These are phyloP conservation scores for Hetaerina americana DNA, from an alignment of 1,140 invertebrate species.

Conservation along the genomic window DNA sequence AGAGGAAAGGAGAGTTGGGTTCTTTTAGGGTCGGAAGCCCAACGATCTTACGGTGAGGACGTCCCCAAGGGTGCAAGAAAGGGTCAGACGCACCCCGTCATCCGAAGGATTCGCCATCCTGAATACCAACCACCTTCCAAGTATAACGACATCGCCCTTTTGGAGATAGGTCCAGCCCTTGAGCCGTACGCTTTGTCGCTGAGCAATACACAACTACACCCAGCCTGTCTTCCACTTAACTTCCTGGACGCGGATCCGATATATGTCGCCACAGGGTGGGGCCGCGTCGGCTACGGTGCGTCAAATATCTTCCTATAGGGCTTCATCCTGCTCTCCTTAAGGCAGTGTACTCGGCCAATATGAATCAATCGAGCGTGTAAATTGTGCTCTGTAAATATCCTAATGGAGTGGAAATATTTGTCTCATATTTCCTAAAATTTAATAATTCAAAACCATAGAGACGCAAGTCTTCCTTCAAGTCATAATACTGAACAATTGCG, in stretches of 20 bases:
- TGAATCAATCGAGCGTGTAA: too few relatives aligned
- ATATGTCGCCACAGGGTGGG: not conserved
- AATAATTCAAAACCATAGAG: too few relatives aligned
- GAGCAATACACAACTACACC: not conserved
- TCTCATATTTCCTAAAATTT: too few relatives aligned
- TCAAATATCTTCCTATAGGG: slow-evolving; percentile 2
- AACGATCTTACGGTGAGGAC: not conserved
- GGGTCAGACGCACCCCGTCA: not conserved
- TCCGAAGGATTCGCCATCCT: not conserved
- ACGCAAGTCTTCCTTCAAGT: too few relatives aligned
- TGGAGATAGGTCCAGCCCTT: not conserved
- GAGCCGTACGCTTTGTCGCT: not conserved
- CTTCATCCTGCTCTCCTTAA: too few relatives aligned
- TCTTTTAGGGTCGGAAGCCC: not conserved
- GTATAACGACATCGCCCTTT: not conserved
- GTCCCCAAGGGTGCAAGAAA: too few relatives aligned
- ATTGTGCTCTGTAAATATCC: too few relatives aligned
- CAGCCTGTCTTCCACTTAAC: not conserved
- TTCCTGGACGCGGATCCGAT: not conserved
- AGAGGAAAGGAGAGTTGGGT: too few relatives aligned
- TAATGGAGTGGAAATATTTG: too few relatives aligned
- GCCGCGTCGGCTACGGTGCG: slow-evolving; percentile 12
- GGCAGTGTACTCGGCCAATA: too few relatives aligned
- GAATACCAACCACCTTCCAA: slow-evolving; percentile 20
- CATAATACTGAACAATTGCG: too few relatives aligned